Evolutionary conservation across 2,797 vertebrate species (phyloP).

Genomic region (Loris lydekkerianus): DNA sequence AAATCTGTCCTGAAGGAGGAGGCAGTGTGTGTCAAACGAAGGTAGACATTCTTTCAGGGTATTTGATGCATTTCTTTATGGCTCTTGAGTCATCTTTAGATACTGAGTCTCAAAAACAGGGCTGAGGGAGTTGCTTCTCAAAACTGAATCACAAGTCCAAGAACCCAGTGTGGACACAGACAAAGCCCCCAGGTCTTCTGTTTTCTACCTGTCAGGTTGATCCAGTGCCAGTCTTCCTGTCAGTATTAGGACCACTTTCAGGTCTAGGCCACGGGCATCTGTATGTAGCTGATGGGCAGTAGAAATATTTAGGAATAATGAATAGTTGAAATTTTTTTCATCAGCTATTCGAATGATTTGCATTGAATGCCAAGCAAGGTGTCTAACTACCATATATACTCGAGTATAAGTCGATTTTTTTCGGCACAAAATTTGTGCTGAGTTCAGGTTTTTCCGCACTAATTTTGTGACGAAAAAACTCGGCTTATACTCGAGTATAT

Average conservation of each 20-base stretch:
- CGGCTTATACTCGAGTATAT: too few relatives aligned
- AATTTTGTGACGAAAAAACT: too few relatives aligned
- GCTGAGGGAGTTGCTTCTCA: neutral
- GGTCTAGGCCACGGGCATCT: neutral
- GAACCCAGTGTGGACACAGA: too few relatives aligned
- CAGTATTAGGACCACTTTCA: neutral
- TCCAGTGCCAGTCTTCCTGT: accelerated
- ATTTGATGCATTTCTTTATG: neutral
- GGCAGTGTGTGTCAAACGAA: neutral
- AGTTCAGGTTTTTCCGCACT: too few relatives aligned
- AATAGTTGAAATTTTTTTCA: neutral
- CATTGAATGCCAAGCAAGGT: neutral
- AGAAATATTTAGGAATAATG: neutral
- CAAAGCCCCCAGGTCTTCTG: neutral
- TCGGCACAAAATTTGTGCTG: too few relatives aligned
- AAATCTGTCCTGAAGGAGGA: neutral
- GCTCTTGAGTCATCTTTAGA: neutral
- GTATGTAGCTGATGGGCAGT: accelerated
- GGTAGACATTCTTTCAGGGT: neutral
- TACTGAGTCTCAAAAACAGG: neutral
- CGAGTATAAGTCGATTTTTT: too few relatives aligned
- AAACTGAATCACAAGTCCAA: neutral
- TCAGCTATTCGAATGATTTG: neutral
- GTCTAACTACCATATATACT: neutral
- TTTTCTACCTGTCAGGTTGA: accelerated